Conservation (phyloP, 2,888 invertebrate species). For the Aphelenchoides bicaudatus region DNA sequence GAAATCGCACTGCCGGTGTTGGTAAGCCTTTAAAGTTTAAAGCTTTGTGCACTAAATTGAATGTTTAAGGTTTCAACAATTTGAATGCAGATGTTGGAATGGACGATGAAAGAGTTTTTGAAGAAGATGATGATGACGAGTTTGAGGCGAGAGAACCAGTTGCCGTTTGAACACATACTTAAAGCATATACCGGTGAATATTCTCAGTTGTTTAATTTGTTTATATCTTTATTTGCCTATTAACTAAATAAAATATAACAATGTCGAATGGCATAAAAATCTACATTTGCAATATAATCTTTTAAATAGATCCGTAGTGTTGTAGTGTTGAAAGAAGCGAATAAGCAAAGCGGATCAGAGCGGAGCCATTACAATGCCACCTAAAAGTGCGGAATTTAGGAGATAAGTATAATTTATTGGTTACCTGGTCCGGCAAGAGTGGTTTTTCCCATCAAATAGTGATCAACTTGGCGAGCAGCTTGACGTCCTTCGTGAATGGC, state of each 20-base stretch:
- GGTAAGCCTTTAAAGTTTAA: too few relatives aligned
- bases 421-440: slow-evolving; percentile 87
- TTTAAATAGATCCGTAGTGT: background rate
- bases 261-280: too few relatives aligned
- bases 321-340: background rate
- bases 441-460: slow-evolving; percentile 73
- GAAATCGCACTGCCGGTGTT: too few relatives aligned
- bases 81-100: slow-evolving; percentile 21
- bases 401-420: too few relatives aligned
- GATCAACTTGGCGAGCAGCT: slow-evolving; percentile 88
- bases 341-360: too few relatives aligned
- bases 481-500: slow-evolving; percentile 97
- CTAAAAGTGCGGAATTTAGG: too few relatives aligned
- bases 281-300: too few relatives aligned
- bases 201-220: too few relatives aligned
- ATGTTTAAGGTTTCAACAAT: slow-evolving; percentile 31
- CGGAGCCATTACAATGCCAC: slow-evolving; percentile 69
- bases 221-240: too few relatives aligned
- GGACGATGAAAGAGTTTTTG: slow-evolving; percentile 20
- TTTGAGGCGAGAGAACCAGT: background rate
- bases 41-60: too few relatives aligned
- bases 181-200: background rate
- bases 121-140: slow-evolving; percentile 7
- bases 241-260: too few relatives aligned
- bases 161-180: slow-evolving; percentile 3